Evolutionary conservation across 2,888 invertebrate species (phyloP), one percentile per base, ranked within the genome.

Genomic region (Dasypogon diadema): DNA sequence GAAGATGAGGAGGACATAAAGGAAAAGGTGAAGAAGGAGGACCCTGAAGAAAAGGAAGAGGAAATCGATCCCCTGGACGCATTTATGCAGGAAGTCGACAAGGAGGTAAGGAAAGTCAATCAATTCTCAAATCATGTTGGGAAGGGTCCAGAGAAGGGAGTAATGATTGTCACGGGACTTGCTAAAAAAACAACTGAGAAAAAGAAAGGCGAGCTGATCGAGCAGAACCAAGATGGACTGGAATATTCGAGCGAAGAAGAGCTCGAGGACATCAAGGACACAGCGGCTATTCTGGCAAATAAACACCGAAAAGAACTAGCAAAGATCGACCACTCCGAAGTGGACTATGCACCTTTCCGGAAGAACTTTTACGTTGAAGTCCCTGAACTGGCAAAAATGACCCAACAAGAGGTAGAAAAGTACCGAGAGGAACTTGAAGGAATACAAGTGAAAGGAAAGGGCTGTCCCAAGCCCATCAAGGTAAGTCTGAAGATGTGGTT

Each of bases 201-300:
- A 80, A 92, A 94, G 80, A 98, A 98, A 87, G 99, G 99, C 73
- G 99, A 99, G 87, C 87, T 99, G n/a, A 97, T 99, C 82, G 98
- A 99, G 86, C 98, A 98, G 84, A 98, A 99, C 87, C 97, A 98
- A 86, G 99, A 99, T 84, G 97, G 96, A 0, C 87, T 99, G 78
- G 99, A 97, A 88, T 98, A 99, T 87, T 98, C 98, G 0, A 97
- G 97, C 12, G 98, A 98, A 85, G 98, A 98, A 84, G 98, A 98
- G 82, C 92, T 95, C 2, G 97, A 98, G 84, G 97, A 97, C 83
- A 90, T 98, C 72, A 96, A 97, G 80, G 94, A 96, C 78, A 93
- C 96, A 21, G 94, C 95, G 0, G 96, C 93, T 0, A 95, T 91
- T 81, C 90, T 93, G 37, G 96, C 95, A 0, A 96, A 95, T 76